These are phyloP conservation scores for Sarcophaga peregrina DNA, from an alignment of 1,140 invertebrate genomes.

Conservation along the genomic window DNA sequence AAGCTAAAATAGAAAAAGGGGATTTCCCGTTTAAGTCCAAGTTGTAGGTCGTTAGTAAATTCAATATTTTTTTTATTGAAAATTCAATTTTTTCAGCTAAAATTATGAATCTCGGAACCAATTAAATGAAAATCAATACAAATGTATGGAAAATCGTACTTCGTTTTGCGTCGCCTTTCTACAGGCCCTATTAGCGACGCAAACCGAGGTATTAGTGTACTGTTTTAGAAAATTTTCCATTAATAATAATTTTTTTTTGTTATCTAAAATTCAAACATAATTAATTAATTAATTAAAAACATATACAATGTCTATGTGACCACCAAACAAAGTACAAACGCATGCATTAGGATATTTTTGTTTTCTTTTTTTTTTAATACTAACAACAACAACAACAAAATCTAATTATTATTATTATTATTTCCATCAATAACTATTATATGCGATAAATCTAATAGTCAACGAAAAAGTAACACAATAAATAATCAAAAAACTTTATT, in stretches of 20 bases:
- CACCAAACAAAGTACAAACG: background rate
- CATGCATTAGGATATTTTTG: background rate
- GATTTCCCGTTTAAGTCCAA: too few species aligned
- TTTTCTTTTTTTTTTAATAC: background rate
- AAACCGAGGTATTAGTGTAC: too few species aligned
- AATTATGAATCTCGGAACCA: too few species aligned
- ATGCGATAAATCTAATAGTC: background rate
- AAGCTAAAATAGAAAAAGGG: too few species aligned
- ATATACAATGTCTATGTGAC: background rate
- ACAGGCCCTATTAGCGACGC: too few species aligned
- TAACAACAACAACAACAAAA: background rate
- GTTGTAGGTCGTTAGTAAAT: too few species aligned
- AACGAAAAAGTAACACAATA: conserved; percentile 4
- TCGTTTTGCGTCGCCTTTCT: too few species aligned
- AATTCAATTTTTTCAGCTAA: too few species aligned
- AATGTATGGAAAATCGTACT: too few species aligned
- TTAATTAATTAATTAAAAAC: conserved; percentile 12
- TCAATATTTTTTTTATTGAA: too few species aligned
- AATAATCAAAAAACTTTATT: conserved; percentile 25
- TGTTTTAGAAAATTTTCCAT: too few species aligned
- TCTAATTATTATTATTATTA: background rate
- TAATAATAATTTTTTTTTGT: background rate
- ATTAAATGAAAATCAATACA: too few species aligned
- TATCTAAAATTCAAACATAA: conserved; percentile 11
- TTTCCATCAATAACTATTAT: conserved; percentile 6